A percentile compares a stretch with the other conserved stretches of the same genome.
Conservation (phyloP, 2,113 vertebrate genomes). For the Phasianus colchicus region DNA sequence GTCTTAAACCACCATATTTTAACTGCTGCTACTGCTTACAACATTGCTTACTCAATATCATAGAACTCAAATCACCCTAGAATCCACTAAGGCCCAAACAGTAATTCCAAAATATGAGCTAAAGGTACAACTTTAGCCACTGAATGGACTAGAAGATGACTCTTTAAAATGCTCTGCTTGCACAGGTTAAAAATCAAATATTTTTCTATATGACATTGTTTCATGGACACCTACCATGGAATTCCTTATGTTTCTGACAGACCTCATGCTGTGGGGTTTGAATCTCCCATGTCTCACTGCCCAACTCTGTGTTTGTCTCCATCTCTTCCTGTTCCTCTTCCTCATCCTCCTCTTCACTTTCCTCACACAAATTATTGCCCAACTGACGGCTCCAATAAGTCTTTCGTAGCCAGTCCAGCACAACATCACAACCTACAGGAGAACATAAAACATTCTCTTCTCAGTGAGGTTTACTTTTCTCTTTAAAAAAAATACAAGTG, state of each 20-base stretch:
- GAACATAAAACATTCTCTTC: neutral
- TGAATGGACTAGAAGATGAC: neutral
- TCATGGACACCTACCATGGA: constrained; percentile 77
- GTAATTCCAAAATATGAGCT: neutral
- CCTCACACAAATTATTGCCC: constrained; percentile 79
- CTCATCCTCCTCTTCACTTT: constrained; percentile 77
- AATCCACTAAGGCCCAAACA: neutral
- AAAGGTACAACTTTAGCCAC: neutral
- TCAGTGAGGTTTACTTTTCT: neutral
- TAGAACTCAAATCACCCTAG: neutral
- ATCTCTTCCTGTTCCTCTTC: constrained; percentile 72
- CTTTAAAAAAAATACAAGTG: rapidly evolving
- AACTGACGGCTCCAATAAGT: constrained; percentile 93
- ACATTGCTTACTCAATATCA: neutral
- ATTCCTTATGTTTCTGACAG: constrained; percentile 81
- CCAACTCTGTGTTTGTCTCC: constrained; percentile 54
- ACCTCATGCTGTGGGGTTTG: constrained; percentile 14
- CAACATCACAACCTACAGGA: constrained; percentile 84
- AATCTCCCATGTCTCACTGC: constrained; percentile 72
- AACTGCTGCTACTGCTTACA: neutral
- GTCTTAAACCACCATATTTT: neutral
- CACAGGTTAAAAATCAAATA: too few relatives aligned
- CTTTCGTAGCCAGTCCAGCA: constrained; percentile 94
- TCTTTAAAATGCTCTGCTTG: neutral
- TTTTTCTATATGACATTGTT: neutral